A percentile compares a stretch with the other conserved stretches of the same genome.
Evolutionary conservation across 2,113 vertebrate genomes (phyloP).

Genomic region (Arenaria interpres): DNA sequence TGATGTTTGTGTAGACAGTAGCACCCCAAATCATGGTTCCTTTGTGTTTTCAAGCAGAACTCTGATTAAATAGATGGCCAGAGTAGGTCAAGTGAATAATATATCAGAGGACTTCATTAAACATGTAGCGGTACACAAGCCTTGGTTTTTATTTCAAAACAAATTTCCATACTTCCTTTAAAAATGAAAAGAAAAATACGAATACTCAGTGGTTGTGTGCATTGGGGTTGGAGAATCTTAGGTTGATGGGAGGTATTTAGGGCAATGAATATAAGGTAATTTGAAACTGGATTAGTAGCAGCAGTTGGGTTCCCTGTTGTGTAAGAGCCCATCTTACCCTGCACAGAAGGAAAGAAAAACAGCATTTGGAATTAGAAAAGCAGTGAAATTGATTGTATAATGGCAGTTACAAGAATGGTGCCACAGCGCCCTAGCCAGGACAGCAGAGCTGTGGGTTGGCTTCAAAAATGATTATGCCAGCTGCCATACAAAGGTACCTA

Average conservation of each 20-base stretch:
- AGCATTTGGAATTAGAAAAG: conserved; percentile 3
- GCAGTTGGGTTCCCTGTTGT: conserved; percentile 25
- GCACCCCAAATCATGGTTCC: not conserved
- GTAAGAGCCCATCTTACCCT: conserved; percentile 23
- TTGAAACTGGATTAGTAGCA: conserved; percentile 27
- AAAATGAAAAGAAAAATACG: not conserved
- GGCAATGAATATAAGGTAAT: conserved; percentile 33
- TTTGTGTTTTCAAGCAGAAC: conserved; percentile 36
- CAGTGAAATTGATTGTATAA: not conserved
- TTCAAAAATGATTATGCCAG: not conserved
- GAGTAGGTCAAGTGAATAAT: not conserved
- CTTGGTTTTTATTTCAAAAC: not conserved
- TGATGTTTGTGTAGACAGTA: not conserved
- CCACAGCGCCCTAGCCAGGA: not conserved
- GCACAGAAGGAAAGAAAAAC: not conserved
- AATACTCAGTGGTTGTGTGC: not conserved
- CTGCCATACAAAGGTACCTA: not conserved
- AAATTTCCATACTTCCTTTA: not conserved
- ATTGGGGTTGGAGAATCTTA: not conserved
- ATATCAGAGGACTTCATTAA: not conserved
- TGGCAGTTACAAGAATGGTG: not conserved
- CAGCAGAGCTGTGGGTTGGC: not conserved
- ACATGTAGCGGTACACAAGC: not conserved
- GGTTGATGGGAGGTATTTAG: conserved; percentile 4
- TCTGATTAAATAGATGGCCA: not conserved